These are phyloP conservation scores for Pogonomyrmex californicus DNA, from an alignment of 1,140 invertebrate species.

Conservation along the genomic window DNA sequence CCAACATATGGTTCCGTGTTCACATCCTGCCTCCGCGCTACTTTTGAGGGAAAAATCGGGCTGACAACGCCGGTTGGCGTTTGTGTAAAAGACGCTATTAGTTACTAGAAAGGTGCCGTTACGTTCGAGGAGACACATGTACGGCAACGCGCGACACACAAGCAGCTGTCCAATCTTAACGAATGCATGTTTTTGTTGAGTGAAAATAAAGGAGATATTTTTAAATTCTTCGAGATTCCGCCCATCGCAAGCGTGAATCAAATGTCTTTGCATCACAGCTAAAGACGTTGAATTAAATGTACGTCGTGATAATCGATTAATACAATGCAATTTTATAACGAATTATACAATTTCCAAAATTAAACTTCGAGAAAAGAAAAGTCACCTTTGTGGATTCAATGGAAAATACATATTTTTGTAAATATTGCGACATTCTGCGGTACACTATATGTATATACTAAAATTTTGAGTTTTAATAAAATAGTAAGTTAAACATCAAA, in stretches of 20 bases:
- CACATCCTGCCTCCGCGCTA: conserved; percentile 60
- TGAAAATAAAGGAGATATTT: conserved; percentile 39
- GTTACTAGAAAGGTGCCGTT: conserved; percentile 46
- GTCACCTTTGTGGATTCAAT: not conserved
- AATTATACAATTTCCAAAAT: not conserved
- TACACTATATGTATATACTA: too few relatives aligned
- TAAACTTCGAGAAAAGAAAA: not conserved
- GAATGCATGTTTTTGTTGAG: conserved; percentile 25
- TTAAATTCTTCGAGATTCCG: conserved; percentile 8
- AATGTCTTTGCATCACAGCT: not conserved
- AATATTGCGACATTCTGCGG: not conserved
- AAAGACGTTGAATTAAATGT: not conserved
- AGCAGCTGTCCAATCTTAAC: conserved; percentile 46
- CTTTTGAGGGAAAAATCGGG: conserved; percentile 61
- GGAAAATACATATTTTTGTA: not conserved
- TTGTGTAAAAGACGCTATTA: conserved; percentile 59
- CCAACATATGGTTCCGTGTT: conserved; percentile 70
- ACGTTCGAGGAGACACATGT: conserved; percentile 32
- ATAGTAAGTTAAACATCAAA: not conserved
- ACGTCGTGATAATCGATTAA: not conserved
- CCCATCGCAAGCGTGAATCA: not conserved
- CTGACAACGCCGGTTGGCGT: conserved; percentile 48
- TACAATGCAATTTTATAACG: not conserved
- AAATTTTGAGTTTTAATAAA: conserved; percentile 16
- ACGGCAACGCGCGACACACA: conserved; percentile 42